Evolutionary conservation across 2,888 invertebrate genomes (phyloP).

Genomic region (Dermolepida albohirtum): DNA sequence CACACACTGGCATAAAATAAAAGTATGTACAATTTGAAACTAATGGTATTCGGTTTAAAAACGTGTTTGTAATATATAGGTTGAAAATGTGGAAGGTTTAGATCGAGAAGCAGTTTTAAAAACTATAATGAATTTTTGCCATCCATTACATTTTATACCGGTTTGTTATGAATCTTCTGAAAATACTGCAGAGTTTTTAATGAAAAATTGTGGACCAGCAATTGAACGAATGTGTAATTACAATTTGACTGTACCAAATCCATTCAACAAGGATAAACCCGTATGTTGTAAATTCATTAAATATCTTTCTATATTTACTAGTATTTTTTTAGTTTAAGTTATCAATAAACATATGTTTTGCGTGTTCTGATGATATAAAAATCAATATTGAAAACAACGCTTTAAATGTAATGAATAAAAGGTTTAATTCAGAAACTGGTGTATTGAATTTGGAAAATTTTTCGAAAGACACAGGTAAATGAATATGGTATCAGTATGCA

Average conservation of each 20-base stretch:
- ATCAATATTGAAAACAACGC: slow-evolving; percentile 66
- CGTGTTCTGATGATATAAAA: slow-evolving; percentile 64
- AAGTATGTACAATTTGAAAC: slow-evolving; percentile 36
- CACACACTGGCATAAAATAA: slow-evolving; percentile 47
- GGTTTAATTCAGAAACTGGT: slow-evolving; percentile 59
- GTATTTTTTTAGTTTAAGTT: slow-evolving; percentile 56
- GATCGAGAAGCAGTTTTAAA: slow-evolving; percentile 62
- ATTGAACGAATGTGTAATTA: slow-evolving; percentile 66
- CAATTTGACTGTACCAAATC: slow-evolving; percentile 62
- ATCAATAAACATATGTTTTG: slow-evolving; percentile 63
- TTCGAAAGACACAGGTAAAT: slow-evolving; percentile 63
- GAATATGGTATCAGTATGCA: slow-evolving; percentile 2
- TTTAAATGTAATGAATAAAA: slow-evolving; percentile 59
- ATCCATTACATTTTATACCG: slow-evolving; percentile 67
- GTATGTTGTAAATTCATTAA: slow-evolving; percentile 48
- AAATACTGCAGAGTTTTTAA: slow-evolving; percentile 64
- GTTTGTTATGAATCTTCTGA: slow-evolving; percentile 61
- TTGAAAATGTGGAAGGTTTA: slow-evolving; percentile 58
- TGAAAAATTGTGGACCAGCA: slow-evolving; percentile 66
- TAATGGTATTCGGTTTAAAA: background rate
- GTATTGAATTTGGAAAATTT: slow-evolving; percentile 64
- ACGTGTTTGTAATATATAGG: slow-evolving; percentile 48
- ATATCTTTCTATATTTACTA: background rate
- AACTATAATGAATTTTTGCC: slow-evolving; percentile 64
- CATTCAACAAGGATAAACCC: slow-evolving; percentile 51